Conservation (phyloP, 2,888 invertebrate species). For the Napeogenes inachia region DNA sequence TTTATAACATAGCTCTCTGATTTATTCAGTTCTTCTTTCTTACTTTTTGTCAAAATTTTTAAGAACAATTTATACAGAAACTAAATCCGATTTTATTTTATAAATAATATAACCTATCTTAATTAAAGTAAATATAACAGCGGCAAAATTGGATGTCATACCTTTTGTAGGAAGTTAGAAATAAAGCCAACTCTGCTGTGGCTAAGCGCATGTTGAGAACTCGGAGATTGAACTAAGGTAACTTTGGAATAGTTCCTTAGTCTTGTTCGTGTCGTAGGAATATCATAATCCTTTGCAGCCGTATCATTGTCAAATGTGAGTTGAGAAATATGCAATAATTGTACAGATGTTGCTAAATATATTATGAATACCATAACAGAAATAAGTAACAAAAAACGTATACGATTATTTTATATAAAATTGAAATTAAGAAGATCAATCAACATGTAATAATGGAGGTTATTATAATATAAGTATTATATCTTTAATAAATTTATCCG, state of each 20-base stretch:
- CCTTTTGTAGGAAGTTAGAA: slow-evolving; percentile 12
- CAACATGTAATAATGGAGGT: too few relatives aligned
- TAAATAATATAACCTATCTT: background rate
- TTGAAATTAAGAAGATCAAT: too few relatives aligned
- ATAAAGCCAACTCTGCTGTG: slow-evolving; percentile 25
- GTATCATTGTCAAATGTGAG: background rate
- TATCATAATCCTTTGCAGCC: background rate
- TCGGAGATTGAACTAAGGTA: slow-evolving; percentile 25
- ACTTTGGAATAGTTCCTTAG: slow-evolving; percentile 24
- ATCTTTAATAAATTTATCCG: too few relatives aligned
- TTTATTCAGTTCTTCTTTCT: too few relatives aligned
- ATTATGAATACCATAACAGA: too few relatives aligned
- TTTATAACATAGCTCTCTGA: too few relatives aligned
- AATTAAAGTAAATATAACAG: slow-evolving; percentile 3
- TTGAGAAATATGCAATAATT: background rate
- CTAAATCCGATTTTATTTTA: too few relatives aligned
- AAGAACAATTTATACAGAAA: too few relatives aligned
- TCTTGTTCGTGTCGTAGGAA: slow-evolving; percentile 2
- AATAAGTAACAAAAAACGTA: too few relatives aligned
- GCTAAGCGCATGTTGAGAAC: slow-evolving; percentile 27
- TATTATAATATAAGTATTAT: too few relatives aligned
- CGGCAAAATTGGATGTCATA: slow-evolving; percentile 22
- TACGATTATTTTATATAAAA: too few relatives aligned
- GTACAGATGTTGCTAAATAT: background rate
- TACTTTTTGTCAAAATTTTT: too few relatives aligned